Evolutionary conservation across 2,113 vertebrate genomes (phyloP), one percentile per base, ranked within the genome.

Genomic region (Lampris incognitus): DNA sequence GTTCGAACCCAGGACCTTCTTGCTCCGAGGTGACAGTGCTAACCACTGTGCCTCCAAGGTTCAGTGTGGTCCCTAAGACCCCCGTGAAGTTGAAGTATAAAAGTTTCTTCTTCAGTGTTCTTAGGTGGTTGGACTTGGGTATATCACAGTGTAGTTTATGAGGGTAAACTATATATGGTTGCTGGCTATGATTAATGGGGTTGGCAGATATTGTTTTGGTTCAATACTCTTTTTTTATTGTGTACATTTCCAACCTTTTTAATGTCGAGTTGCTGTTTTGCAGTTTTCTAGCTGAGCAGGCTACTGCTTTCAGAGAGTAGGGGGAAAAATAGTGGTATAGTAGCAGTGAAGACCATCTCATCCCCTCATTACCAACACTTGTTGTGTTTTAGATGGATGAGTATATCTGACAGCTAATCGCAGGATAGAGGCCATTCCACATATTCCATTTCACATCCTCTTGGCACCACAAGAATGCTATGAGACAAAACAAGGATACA

Each of bases 321-420:
- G 44, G 52, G 59, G 42, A 1, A n/a, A 57, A 74, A 55, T 51
- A 66, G 71, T 56, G 24, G 24, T 24, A 57, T 9, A 13, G 56
- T 78, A 54, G 56, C 70, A 80, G 84, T 83, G 48, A 63, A 59
- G 57, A 60, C 66, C 13, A 68, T 71, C 62, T 80, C 70, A 71
- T 50, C 66, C 73, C 39, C 10, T 10, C 24, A 71, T 78, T 73
- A 69, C 67, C 68, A 36, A 54, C 71, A 82, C 72, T 73, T 72
- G 57, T 51, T 81, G 55, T 88, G 85, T 83, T 81, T 50, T 39
- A 61, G 50, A 74, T 73, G 69, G 85, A 89, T 91, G 89, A 86
- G 88, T 91, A 86, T 66, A 86, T 83, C 75, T 89, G 88, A 85
- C 86, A 85, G 52, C 64, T 52, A 72, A 71, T 83, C 73, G 64